phyloP scores from a whole-genome alignment of 1,140 invertebrate species.

The Cylas formicarius region DNA sequence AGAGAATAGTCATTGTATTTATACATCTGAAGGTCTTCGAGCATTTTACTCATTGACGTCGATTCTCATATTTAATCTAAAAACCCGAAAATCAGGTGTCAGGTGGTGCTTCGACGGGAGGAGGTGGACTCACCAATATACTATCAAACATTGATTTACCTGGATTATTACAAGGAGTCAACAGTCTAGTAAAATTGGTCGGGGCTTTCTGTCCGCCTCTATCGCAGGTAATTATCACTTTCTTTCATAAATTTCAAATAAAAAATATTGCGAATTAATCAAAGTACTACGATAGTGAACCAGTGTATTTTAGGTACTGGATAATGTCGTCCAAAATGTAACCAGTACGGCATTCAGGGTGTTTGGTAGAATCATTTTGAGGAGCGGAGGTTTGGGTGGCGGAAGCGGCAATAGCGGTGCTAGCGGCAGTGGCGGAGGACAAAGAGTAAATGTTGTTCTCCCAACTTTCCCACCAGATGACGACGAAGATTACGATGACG shows the following conservation, averaged over 20 bases:
- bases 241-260: not conserved
- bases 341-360: slow-evolving; percentile 39
- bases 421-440: slow-evolving; percentile 40
- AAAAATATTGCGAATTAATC: slow-evolving; percentile 6
- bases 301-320: slow-evolving; percentile 39
- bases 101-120: slow-evolving; percentile 3
- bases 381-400: slow-evolving; percentile 45
- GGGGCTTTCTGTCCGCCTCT: slow-evolving; percentile 36
- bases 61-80: too few species aligned
- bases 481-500: slow-evolving; percentile 44
- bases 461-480: slow-evolving; percentile 49
- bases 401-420: slow-evolving; percentile 44
- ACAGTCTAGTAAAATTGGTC: slow-evolving; percentile 33
- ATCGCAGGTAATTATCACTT: slow-evolving; percentile 36
- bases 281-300: not conserved
- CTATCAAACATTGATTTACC: slow-evolving; percentile 33
- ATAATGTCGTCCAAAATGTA: slow-evolving; percentile 41
- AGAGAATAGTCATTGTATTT: too few species aligned
- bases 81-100: too few species aligned
- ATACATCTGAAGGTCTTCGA: too few species aligned
- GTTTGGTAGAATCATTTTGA: slow-evolving; percentile 42
- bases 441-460: slow-evolving; percentile 48
- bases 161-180: slow-evolving; percentile 32
- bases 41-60: too few species aligned
- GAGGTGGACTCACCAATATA: slow-evolving; percentile 29